Base-by-base conservation (phyloP, 2,113 vertebrate species). In the Passer domesticus region DNA sequence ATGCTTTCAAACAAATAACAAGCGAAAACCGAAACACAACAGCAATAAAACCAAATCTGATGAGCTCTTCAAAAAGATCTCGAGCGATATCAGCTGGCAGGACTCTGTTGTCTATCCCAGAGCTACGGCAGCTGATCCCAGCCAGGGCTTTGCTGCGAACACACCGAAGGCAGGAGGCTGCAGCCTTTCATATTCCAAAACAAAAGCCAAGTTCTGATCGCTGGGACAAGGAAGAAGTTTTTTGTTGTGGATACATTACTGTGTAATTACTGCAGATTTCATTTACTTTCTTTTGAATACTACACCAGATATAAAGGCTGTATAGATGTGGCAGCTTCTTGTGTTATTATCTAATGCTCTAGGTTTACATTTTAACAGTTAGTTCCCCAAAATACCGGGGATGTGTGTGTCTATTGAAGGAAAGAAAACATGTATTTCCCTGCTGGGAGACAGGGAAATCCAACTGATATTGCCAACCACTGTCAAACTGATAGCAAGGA, bases 61-160 rank as follows among this genome's bases (percentile, higher is more conserved):
- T 33, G 92, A 92, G 86, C 91, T 93, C 96, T 94, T 96, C 96
- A 94, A 95, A 97, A 87, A 97, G 96, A 96, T 94, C 59, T 30
- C 2, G 0, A 20, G 83, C 0, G 95, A 86, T 95, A 94, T 37
- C 87, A 81, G 7, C 31, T 94, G 93, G 94, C 88, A 77, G 83
- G 83, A 59, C 44, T 62, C 20, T 92, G 94, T 93, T 96, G 87
- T 50, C 83, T 96, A 15, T 86, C 94, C 92, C 93, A 94, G 92
- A 96, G 92, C 93, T 94, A 95, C 0, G 3, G 90, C 89, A 84
- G 83, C 5, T 81, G 27, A 43, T 33, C 75, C 80, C 80, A 94
- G 92, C 76, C 92, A 67, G 77, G 64, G 83, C 83, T 93, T 79
- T 81, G 88, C 86, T 88, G 72, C 3, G 7, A 86, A 31, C 68